Conservation (phyloP, 2,113 vertebrate genomes). For the Lichenostomus cassidix region DNA sequence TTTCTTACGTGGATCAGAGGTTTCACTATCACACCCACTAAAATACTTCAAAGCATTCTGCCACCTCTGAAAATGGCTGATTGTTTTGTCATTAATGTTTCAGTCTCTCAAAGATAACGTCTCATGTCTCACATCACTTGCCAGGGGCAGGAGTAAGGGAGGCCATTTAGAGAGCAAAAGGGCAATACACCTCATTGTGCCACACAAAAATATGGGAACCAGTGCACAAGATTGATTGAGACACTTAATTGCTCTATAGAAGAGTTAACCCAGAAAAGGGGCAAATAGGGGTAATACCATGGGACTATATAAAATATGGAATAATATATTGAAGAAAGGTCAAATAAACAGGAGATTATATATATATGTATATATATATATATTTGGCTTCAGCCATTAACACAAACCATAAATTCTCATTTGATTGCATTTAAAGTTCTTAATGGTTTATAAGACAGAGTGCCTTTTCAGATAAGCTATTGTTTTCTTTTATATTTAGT, state of each 20-base stretch:
- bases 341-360: neutral
- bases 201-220: neutral
- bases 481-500: neutral
- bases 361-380: too few species aligned
- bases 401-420: neutral
- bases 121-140: too few species aligned
- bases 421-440: neutral
- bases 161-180: neutral
- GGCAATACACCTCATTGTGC: neutral
- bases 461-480: neutral
- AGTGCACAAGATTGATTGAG: neutral
- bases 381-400: neutral
- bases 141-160: neutral
- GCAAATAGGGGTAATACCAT: neutral
- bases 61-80: neutral
- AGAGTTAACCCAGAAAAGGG: neutral
- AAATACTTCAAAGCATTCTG: neutral
- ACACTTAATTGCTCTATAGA: neutral
- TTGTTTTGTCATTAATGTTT: neutral
- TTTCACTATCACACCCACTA: neutral
- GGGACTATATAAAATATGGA: neutral
- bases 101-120: neutral
- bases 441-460: neutral
- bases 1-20: neutral
- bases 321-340: neutral